Evolutionary conservation across 2,888 invertebrate genomes (phyloP), one percentile per base, ranked within the genome.

Genomic region (Epinotia bilunana): DNA sequence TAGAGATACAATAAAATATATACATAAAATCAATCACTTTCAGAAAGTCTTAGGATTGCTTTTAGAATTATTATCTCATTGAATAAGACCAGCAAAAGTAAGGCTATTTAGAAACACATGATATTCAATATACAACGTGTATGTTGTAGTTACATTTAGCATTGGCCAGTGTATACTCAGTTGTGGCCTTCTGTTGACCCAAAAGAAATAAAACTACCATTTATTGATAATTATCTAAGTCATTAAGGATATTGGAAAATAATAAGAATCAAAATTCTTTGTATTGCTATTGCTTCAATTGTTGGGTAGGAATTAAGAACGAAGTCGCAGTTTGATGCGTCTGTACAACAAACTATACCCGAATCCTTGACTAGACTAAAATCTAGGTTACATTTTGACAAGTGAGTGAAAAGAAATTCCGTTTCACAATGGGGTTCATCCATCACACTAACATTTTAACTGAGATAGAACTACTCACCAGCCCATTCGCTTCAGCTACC

Each of bases 401-500:
- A 76, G 63, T 73, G 61, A 46, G 55, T 57, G 20, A 67, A 67
- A 67, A 28, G 61, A 67, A 65, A 72, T 67, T 69, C 60, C 46
- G 71, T 67, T 55, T 61, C 67, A 67, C 71, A 75, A 72, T 72
- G 23, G 68, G 61, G 57, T 77, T 65, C 60, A 76, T 75, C 78
- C 60, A 76, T 75, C 78, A 71, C 80, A 55, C 57, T 11, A 28
- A 53, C 77, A 74, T 77, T 77, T 77, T 74, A 58, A 76, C 57
- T 69, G 72, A 46, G 23, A 60, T 76, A 78, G 20, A 77, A 60
- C 76, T 72, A 90, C 92, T 95, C 94, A 96, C 97, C 95, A 97
- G 97, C 90, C 97, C 97, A 95, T 97, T 97, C 89, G 96, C 95
- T 90, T 97, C 96, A 95, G 97, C 97, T 95, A 97, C 97, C 83